Percentiles rank a stretch among this genome's conserved stretches.
Evolutionary conservation across 1,140 invertebrate species (phyloP).

Genomic region (Zaprionus taronus): DNA sequence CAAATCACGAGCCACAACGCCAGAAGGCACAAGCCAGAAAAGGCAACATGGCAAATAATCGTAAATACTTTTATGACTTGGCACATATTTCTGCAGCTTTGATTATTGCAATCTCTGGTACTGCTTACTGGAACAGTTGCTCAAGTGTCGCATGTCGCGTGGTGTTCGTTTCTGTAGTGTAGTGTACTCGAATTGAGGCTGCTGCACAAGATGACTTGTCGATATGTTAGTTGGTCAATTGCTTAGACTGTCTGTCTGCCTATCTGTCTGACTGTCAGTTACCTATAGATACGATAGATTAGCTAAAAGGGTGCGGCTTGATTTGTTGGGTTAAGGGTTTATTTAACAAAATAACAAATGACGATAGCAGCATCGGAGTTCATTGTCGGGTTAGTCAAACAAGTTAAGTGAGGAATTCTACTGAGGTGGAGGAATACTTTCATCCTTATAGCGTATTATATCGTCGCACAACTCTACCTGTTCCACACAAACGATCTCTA

Average conservation of each 20-base stretch:
- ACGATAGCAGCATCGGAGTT: background rate
- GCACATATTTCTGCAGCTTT: constrained; percentile 77
- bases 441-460: too few species aligned
- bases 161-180: background rate
- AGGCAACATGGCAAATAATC: constrained; percentile 12
- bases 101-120: constrained; percentile 68
- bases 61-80: constrained; percentile 61
- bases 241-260: background rate
- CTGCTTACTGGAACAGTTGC: constrained; percentile 7
- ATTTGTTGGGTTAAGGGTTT: constrained; percentile 30
- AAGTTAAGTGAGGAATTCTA: constrained; percentile 6
- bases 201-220: constrained; percentile 28
- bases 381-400: constrained; percentile 11
- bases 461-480: too few species aligned
- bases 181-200: constrained; percentile 1
- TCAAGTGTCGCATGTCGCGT: background rate
- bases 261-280: background rate
- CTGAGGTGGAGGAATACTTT: background rate
- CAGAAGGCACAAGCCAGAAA: background rate
- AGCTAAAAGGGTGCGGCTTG: constrained; percentile 41
- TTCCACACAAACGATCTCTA: constrained; percentile 13
- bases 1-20: constrained; percentile 28
- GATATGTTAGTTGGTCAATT: constrained; percentile 26
- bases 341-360: constrained; percentile 4
- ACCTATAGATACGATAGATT: constrained; percentile 30